These are phyloP conservation scores for Erebia palarica DNA, from an alignment of 2,888 invertebrate species.

Conservation along the genomic window DNA sequence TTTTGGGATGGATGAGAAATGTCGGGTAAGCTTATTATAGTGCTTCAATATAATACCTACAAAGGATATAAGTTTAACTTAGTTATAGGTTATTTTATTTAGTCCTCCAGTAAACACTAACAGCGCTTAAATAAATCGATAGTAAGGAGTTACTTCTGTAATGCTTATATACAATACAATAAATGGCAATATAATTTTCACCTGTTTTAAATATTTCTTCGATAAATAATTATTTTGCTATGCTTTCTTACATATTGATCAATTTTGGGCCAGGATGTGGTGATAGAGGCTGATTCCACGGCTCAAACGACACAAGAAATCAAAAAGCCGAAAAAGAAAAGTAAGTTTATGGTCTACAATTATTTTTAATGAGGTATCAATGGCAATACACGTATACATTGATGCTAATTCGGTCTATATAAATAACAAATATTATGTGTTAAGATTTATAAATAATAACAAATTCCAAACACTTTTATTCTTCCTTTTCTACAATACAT, in stretches of 20 bases:
- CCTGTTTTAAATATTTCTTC: too few species aligned
- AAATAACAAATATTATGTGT: too few species aligned
- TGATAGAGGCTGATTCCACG: conserved; percentile 52
- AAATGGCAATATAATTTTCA: background rate
- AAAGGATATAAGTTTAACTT: background rate
- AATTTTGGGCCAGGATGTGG: conserved; percentile 34
- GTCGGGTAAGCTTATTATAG: conserved; percentile 55
- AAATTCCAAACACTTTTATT: too few species aligned
- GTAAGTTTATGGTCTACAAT: conserved; percentile 48
- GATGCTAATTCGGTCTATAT: too few species aligned
- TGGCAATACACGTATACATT: too few species aligned
- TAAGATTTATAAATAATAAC: too few species aligned
- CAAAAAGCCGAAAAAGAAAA: conserved; percentile 61
- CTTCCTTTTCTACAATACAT: too few species aligned
- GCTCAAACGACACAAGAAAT: conserved; percentile 54
- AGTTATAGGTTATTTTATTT: background rate
- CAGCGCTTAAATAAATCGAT: background rate
- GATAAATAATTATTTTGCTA: too few species aligned
- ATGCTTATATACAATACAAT: background rate
- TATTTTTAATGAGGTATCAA: background rate
- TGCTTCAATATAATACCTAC: background rate
- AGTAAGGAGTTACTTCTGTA: background rate
- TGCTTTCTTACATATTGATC: background rate
- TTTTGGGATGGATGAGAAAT: conserved; percentile 64
- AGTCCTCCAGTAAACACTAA: background rate